Evolutionary conservation across 2,797 vertebrate species (phyloP).

Genomic region (Acipenser transmontanus): DNA sequence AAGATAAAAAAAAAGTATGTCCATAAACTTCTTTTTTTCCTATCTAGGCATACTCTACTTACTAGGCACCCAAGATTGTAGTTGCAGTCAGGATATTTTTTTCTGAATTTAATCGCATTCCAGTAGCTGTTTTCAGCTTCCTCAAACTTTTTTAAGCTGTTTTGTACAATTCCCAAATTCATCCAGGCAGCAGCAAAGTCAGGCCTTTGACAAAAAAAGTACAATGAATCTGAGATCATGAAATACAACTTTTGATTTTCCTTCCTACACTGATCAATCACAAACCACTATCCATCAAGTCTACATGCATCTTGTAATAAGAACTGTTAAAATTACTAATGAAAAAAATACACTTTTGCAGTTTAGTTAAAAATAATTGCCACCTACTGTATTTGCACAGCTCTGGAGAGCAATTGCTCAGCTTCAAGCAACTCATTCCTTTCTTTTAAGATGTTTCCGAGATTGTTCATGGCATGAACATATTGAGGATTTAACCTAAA

Average conservation of each 20-base stretch:
- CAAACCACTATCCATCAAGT: background rate
- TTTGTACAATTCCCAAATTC: slow-evolving; percentile 97
- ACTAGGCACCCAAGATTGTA: slow-evolving; percentile 96
- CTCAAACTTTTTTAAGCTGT: slow-evolving; percentile 83
- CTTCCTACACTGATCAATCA: background rate
- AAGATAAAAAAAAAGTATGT: background rate
- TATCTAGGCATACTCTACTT: slow-evolving; percentile 35
- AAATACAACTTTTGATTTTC: background rate
- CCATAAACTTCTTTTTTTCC: background rate
- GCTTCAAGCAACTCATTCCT: slow-evolving; percentile 85
- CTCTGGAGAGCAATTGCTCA: slow-evolving; percentile 82
- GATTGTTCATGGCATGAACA: slow-evolving; percentile 98
- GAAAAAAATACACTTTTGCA: background rate
- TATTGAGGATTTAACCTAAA: slow-evolving; percentile 90
- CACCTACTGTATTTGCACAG: slow-evolving; percentile 88
- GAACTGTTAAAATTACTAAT: background rate
- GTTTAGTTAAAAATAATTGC: slow-evolving; percentile 14
- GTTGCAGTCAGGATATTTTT: slow-evolving; percentile 96
- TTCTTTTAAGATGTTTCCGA: slow-evolving; percentile 97
- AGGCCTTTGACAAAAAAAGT: slow-evolving; percentile 52
- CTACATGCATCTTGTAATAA: too few relatives aligned
- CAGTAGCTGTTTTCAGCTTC: slow-evolving; percentile 88
- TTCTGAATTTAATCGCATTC: slow-evolving; percentile 90
- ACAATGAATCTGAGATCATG: background rate
- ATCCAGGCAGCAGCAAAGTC: slow-evolving; percentile 98